These are phyloP conservation scores for Neelides sp. DNA, from an alignment of 1,140 invertebrate genomes.

Conservation along the genomic window DNA sequence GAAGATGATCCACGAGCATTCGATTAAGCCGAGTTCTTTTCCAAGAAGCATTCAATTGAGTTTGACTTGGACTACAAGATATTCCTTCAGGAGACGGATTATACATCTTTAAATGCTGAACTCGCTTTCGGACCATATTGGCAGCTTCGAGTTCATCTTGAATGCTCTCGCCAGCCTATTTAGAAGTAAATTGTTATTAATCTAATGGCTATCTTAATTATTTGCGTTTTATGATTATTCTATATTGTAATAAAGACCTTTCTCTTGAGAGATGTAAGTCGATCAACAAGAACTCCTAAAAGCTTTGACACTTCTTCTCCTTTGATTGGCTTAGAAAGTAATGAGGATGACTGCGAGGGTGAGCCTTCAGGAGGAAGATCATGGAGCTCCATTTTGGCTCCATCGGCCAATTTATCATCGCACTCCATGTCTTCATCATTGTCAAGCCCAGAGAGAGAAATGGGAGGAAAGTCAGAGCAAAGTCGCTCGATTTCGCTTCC, in stretches of 20 bases:
- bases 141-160: conserved; percentile 78
- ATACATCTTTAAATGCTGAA: conserved; percentile 82
- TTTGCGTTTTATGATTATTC: not conserved
- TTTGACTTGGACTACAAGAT: not conserved
- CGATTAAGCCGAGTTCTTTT: conserved; percentile 75
- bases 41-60: conserved; percentile 44
- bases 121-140: conserved; percentile 66
- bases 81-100: conserved; percentile 31
- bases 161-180: conserved; percentile 72
- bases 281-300: conserved; percentile 75
- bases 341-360: not conserved
- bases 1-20: conserved; percentile 90
- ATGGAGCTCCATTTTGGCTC: not conserved
- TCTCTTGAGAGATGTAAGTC: conserved; percentile 75
- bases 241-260: conserved; percentile 58
- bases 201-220: too few relatives aligned
- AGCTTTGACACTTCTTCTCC: conserved; percentile 59
- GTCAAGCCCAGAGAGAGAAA: conserved; percentile 36
- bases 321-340: too few relatives aligned
- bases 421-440: not conserved
- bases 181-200: conserved; percentile 9
- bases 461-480: conserved; percentile 37
- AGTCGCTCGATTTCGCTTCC: conserved; percentile 69
- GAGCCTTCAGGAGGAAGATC: not conserved
- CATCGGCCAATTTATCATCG: not conserved